These are phyloP conservation scores for Polylopha cassiicola DNA, from an alignment of 2,888 invertebrate genomes.

Conservation along the genomic window DNA sequence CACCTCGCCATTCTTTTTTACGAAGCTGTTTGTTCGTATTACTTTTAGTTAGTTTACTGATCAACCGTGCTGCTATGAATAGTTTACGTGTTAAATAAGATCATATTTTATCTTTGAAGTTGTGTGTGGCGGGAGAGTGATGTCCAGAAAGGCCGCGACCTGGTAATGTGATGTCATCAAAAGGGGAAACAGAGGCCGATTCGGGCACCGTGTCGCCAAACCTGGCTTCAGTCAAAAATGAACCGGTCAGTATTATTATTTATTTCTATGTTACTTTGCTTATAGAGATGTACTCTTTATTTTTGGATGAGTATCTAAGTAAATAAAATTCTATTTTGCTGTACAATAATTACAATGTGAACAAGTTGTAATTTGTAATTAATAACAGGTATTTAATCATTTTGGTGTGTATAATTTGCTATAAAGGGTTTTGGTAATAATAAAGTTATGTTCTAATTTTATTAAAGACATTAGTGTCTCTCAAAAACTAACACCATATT, in stretches of 20 bases:
- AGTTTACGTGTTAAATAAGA: constrained; percentile 12
- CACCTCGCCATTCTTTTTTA: constrained; percentile 73
- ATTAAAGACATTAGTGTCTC: no score
- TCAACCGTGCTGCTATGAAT: constrained; percentile 4
- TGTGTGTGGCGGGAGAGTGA: constrained; percentile 70
- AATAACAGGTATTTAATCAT: no score
- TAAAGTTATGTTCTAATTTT: no score
- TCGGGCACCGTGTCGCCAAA: constrained; percentile 75
- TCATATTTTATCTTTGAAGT: constrained; percentile 51
- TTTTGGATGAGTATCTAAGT: no score
- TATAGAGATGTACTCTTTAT: no score
- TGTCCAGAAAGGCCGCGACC: constrained; percentile 64
- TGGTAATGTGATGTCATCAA: constrained; percentile 77
- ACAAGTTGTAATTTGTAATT: no score
- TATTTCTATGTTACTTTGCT: no score
- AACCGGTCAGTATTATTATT: constrained; percentile 54
- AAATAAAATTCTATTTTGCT: no score
- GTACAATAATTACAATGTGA: no score
- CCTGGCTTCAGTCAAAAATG: constrained; percentile 64
- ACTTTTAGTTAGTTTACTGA: constrained; percentile 28
- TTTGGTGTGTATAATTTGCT: no score
- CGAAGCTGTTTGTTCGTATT: constrained; percentile 50
- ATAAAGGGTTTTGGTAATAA: no score
- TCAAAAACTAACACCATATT: no score
- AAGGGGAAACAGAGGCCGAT: constrained; percentile 77